These are phyloP conservation scores for Carposina sasakii DNA, from an alignment of 1,140 invertebrate species.

Conservation along the genomic window DNA sequence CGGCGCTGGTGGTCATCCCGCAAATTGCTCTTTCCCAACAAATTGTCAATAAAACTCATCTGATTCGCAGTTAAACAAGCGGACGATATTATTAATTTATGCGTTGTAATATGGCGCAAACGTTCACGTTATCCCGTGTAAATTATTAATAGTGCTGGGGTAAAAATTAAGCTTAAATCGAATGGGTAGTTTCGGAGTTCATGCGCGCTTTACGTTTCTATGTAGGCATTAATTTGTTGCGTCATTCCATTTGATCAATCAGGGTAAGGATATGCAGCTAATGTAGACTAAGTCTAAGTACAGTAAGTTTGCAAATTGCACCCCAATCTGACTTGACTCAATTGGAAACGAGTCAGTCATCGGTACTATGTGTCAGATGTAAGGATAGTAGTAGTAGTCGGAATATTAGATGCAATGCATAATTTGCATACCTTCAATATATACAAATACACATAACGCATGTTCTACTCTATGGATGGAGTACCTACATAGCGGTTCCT, in stretches of 20 bases:
- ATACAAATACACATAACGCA: too few relatives aligned
- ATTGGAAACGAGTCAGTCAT: too few relatives aligned
- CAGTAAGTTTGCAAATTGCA: too few relatives aligned
- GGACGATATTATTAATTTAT: conserved; percentile 72
- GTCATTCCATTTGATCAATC: conserved; percentile 23
- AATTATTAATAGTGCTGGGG: conserved; percentile 72
- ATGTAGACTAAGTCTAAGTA: too few relatives aligned
- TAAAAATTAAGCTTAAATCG: conserved; percentile 71
- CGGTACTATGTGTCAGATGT: too few relatives aligned
- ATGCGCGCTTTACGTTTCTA: conserved; percentile 63
- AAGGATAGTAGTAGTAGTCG: too few relatives aligned
- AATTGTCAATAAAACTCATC: conserved; percentile 73
- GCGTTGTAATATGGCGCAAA: conserved; percentile 70
- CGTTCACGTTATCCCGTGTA: conserved; percentile 64
- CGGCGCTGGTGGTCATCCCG: conserved; percentile 59
- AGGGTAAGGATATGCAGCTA: too few relatives aligned
- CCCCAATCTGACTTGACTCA: too few relatives aligned
- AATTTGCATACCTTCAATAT: too few relatives aligned
- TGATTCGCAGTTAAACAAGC: conserved; percentile 72
- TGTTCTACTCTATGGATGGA: too few relatives aligned
- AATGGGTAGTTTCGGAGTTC: conserved; percentile 67
- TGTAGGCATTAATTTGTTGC: conserved; percentile 57
- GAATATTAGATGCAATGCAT: too few relatives aligned
- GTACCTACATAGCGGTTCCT: too few relatives aligned
- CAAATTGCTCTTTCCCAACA: conserved; percentile 71